A percentile compares a stretch with the other conserved stretches of the same genome.
Conservation (phyloP, 2,888 invertebrate genomes). For the Ectropis crepuscularia region DNA sequence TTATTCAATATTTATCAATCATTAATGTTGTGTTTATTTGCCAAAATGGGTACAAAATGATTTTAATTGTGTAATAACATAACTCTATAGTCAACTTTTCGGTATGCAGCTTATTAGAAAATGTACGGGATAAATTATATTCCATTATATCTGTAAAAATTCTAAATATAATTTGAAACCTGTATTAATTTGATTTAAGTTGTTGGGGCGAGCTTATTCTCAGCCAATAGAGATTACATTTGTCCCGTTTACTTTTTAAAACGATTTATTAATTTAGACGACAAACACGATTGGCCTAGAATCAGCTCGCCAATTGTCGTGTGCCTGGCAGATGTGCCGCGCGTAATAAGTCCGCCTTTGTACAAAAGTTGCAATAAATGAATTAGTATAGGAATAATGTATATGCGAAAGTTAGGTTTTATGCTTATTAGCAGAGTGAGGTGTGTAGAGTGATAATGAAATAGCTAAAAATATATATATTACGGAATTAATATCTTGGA, state of each 20-base stretch:
- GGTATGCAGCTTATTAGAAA: too few species aligned
- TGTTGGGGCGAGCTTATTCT: constrained; percentile 3
- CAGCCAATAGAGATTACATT: constrained; percentile 1
- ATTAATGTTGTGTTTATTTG: too few species aligned
- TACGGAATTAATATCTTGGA: background rate
- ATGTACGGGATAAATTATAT: too few species aligned
- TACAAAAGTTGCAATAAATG: constrained; percentile 10
- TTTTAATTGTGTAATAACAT: too few species aligned
- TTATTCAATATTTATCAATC: too few species aligned
- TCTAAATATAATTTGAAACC: too few species aligned
- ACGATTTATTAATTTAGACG: background rate
- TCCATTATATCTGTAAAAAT: too few species aligned
- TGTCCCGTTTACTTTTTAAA: background rate
- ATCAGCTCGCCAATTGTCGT: constrained; percentile 3
- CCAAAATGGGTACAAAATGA: too few species aligned
- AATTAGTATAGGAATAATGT: constrained; percentile 5
- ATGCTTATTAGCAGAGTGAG: background rate
- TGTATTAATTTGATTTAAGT: background rate
- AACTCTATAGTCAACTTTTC: too few species aligned
- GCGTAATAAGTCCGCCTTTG: constrained; percentile 23
- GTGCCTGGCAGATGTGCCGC: constrained; percentile 10
- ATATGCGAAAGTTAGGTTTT: background rate
- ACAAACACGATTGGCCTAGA: background rate
- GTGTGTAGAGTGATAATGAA: too few species aligned
- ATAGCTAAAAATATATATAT: background rate